These are phyloP conservation scores for Magallana angulata DNA, from an alignment of 1,140 invertebrate genomes.

Conservation along the genomic window DNA sequence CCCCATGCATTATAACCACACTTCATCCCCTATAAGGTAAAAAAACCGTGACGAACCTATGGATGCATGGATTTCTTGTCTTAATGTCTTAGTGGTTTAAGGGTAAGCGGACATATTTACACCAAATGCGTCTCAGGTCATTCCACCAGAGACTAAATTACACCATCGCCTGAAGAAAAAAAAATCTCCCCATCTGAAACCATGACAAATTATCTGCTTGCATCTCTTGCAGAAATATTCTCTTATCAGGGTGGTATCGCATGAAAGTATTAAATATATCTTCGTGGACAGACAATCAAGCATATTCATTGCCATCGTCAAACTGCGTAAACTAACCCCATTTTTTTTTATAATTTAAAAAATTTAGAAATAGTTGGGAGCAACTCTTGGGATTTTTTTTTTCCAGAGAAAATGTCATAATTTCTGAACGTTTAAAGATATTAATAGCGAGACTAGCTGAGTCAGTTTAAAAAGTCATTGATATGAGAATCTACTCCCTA, in stretches of 20 bases:
- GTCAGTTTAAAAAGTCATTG: no score
- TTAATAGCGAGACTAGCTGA: no score
- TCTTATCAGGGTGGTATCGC: constrained; percentile 11
- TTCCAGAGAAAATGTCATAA: no score
- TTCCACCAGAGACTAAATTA: background rate
- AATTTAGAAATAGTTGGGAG: no score
- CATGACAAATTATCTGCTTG: constrained; percentile 19
- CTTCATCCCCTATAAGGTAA: constrained; percentile 17
- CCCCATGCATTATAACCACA: background rate
- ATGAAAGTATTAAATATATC: background rate
- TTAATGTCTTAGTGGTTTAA: background rate
- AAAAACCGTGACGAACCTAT: background rate
- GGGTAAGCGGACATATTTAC: background rate
- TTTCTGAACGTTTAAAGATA: no score
- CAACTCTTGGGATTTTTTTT: no score
- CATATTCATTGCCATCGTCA: background rate
- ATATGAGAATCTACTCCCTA: no score
- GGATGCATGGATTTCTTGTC: background rate
- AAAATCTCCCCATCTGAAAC: background rate
- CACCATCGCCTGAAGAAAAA: background rate
- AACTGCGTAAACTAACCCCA: background rate
- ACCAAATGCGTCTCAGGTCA: constrained; percentile 12
- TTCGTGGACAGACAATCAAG: background rate
- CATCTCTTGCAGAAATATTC: constrained; percentile 9
- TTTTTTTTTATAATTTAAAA: background rate